These are phyloP conservation scores for Cyprinodon brontotheroides DNA, from an alignment of 2,113 vertebrate genomes.

Conservation along the genomic window DNA sequence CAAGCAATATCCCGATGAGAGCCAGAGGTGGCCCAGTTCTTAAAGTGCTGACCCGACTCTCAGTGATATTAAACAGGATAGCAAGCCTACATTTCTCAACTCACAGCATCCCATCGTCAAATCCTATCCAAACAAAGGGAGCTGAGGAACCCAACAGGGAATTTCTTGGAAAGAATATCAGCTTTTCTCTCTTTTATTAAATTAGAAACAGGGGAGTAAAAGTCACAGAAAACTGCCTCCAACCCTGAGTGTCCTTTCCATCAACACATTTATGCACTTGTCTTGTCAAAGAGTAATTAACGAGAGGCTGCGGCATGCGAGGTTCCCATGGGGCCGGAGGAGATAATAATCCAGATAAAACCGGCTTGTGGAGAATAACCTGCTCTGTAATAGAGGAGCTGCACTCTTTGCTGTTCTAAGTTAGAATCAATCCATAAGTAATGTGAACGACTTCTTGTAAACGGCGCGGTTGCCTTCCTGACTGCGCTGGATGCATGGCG, in stretches of 20 bases:
- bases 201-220: too few relatives aligned
- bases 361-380: conserved; percentile 31
- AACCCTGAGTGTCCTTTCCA: not conserved
- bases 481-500: conserved; percentile 9
- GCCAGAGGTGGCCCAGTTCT: too few relatives aligned
- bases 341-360: conserved; percentile 43
- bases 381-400: conserved; percentile 19
- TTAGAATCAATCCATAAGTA: conserved; percentile 1
- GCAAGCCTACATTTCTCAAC: too few relatives aligned
- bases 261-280: not conserved
- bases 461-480: not conserved
- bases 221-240: not conserved
- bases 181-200: too few relatives aligned
- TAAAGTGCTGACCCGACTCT: too few relatives aligned
- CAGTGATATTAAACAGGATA: too few relatives aligned
- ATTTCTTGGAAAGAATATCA: too few relatives aligned
- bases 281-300: not conserved
- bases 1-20: too few relatives aligned
- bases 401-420: conserved; percentile 19
- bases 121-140: too few relatives aligned
- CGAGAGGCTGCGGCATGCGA: conserved; percentile 1
- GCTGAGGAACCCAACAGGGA: too few relatives aligned
- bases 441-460: conserved; percentile 27
- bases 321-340: not conserved
- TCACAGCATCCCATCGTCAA: too few relatives aligned